Base-by-base conservation (phyloP, 2,888 invertebrate species). In the Eledona agricola region DNA sequence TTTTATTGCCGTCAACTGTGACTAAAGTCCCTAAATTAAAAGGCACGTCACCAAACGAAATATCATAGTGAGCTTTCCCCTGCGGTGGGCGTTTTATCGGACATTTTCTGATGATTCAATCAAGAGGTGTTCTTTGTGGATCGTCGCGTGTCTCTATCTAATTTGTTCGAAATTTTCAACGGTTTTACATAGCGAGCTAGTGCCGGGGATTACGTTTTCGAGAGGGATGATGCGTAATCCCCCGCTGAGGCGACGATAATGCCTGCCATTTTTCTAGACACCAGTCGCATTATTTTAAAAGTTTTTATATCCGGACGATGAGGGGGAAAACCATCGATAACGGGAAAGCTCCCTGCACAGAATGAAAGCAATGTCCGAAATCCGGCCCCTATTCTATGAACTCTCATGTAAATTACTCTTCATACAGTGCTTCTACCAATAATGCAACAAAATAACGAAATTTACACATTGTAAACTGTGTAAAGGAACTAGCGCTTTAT, bases 241-340 rank as follows among this genome's bases (percentile, higher is more conserved):
- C 71, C 72, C 64, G 68, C 63, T 69, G 72, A 69, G 72, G 70
- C 66, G 65, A 25, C 72, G 72, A 74, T 73, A 75, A 74, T 73
- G 72, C 71, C 67, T 60, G 70, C 72, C 72, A 75, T 75, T 74
- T 74, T 73, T 73, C 73, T 69, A 66, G 71, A 72, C 74, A 72
- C 73, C 72, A 69, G 67, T 65, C 69, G 74, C 73, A 75, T 75
- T 75, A 75, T 74, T 75, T 75, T 74, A 73, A 75, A 75, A 75
- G 64, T 73, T 75, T 75, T 75, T 75, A 73, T 74, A 72, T 72
- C 72, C 34, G 56, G 53, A 47, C 65, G 63, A 62, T 58, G 64
- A 55, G 60, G 57, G 66, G 64, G 62, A 64, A 63, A 63, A 64
- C 65, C 72, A 72, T 71, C 70, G 71, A 65, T 65, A 65, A 65